phyloP scores from a whole-genome alignment of 2,888 invertebrate genomes.

The Alentia gelatinosa region DNA sequence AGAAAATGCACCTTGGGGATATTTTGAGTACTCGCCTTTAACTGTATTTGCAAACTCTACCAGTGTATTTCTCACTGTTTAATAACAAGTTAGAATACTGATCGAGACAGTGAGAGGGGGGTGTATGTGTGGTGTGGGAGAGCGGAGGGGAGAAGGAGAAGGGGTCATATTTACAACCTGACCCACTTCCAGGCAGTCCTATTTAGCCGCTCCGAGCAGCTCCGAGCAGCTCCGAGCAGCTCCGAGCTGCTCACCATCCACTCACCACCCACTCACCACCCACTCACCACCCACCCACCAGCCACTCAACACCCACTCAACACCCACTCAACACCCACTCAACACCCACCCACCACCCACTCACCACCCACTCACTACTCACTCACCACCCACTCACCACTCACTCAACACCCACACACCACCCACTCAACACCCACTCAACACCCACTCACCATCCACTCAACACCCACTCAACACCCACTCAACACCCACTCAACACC shows the following conservation, averaged over 20 bases:
- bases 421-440: too few species aligned
- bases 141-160: too few species aligned
- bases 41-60: too few species aligned
- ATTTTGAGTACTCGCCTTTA: too few species aligned
- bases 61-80: too few species aligned
- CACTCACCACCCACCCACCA: neutral
- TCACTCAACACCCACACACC: neutral
- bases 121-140: too few species aligned
- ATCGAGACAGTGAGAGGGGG: too few species aligned
- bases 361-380: neutral
- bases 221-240: too few species aligned
- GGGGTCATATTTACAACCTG: slow-evolving; percentile 5
- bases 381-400: neutral
- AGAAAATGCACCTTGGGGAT: too few species aligned
- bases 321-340: neutral
- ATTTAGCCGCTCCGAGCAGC: neutral
- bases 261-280: neutral
- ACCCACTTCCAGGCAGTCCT: neutral
- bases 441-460: too few species aligned
- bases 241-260: neutral
- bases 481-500: neutral
- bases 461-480: neutral
- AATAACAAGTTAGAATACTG: too few species aligned
- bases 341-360: neutral
- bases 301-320: neutral